Conservation (phyloP, 2,797 vertebrate genomes). For the Tamandua tetradactyla region DNA sequence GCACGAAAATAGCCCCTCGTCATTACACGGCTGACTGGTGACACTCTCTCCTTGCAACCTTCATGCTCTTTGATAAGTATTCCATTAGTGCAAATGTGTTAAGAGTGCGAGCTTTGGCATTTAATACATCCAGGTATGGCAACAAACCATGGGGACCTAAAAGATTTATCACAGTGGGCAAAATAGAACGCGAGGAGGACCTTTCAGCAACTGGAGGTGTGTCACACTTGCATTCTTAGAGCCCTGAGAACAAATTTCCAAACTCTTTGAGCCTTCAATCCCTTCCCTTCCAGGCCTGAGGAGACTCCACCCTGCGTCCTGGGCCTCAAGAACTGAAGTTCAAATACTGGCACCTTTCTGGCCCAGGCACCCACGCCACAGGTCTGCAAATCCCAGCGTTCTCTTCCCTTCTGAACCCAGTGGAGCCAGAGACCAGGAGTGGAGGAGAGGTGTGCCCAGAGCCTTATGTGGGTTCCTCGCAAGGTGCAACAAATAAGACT, state of each 20-base stretch:
- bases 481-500: no score
- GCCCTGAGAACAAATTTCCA: neutral
- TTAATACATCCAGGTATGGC: neutral
- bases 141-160: neutral
- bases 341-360: no score
- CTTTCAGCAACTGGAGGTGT: neutral
- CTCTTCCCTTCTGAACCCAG: neutral
- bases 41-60: neutral
- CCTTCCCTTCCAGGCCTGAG: neutral
- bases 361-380: neutral
- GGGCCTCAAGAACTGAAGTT: neutral
- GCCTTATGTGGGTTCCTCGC: neutral
- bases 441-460: neutral
- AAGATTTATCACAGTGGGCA: neutral
- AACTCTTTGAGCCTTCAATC: neutral
- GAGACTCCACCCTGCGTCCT: neutral
- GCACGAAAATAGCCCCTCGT: neutral
- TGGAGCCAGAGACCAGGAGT: neutral
- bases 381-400: neutral
- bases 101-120: neutral
- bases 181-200: neutral
- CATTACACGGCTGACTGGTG: no score
- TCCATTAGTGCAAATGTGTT: neutral
- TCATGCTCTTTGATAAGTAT: neutral
- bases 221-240: neutral